A percentile compares a stretch with the other conserved stretches of the same genome.
Evolutionary conservation across 2,888 invertebrate species (phyloP).

Genomic region (Temnothorax unifasciatus): DNA sequence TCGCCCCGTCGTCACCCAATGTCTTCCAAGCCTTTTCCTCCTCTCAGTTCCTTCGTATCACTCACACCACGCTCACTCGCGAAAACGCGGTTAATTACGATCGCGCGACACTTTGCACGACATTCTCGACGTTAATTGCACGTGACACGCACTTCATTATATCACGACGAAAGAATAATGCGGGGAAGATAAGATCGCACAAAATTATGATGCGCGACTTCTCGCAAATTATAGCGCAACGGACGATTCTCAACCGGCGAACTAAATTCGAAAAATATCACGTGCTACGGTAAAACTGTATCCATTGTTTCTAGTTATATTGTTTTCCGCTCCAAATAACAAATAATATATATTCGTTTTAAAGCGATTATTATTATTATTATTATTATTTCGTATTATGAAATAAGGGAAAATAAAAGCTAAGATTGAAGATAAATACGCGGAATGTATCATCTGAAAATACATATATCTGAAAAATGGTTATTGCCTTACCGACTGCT

Average conservation of each 20-base stretch:
- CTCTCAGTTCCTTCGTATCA: background rate
- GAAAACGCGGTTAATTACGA: constrained; percentile 24
- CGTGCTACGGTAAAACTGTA: background rate
- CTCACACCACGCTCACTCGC: background rate
- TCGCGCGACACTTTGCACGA: constrained; percentile 10
- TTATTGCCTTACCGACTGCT: background rate
- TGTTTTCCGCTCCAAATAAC: background rate
- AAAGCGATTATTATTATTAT: background rate
- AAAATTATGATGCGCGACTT: background rate
- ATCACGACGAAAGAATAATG: constrained; percentile 16
- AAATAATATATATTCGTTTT: background rate
- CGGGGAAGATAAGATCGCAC: constrained; percentile 8
- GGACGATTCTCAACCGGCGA: background rate
- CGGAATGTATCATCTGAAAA: background rate
- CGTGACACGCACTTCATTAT: constrained; percentile 8
- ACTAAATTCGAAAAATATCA: background rate
- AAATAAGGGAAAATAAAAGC: background rate
- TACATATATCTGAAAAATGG: background rate
- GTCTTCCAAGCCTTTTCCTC: background rate
- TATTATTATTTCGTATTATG: background rate
- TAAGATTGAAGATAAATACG: background rate
- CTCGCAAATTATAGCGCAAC: background rate
- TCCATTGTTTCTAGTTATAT: background rate
- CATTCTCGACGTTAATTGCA: constrained; percentile 13
- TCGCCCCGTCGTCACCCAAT: background rate